Conservation (phyloP, 2,113 vertebrate species). For the Heterochromis multidens region DNA sequence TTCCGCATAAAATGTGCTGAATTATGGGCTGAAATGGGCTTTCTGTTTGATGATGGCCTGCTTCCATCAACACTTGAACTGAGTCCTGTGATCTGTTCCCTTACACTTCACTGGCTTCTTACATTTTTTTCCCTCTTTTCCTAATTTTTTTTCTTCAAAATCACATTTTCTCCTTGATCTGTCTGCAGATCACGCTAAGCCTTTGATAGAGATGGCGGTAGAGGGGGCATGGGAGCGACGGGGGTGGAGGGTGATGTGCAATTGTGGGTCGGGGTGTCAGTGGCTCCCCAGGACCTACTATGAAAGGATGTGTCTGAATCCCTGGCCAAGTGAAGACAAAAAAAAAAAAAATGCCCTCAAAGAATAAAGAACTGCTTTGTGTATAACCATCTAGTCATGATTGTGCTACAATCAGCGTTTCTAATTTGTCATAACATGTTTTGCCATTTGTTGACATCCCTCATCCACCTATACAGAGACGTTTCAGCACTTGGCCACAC, state of each 20-base stretch:
- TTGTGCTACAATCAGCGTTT: slow-evolving; percentile 44
- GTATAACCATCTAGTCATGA: slow-evolving; percentile 38
- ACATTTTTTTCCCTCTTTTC: background rate
- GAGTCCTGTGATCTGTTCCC: slow-evolving; percentile 16
- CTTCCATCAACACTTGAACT: slow-evolving; percentile 40
- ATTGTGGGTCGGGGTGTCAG: slow-evolving; percentile 43
- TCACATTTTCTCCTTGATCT: slow-evolving; percentile 54
- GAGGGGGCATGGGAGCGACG: slow-evolving; percentile 13
- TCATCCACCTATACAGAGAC: slow-evolving; percentile 14
- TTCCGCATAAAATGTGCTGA: slow-evolving; percentile 1
- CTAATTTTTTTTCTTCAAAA: slow-evolving; percentile 20
- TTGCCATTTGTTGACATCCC: slow-evolving; percentile 39
- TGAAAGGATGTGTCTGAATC: slow-evolving; percentile 56
- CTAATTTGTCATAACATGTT: slow-evolving; percentile 62
- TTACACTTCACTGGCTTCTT: slow-evolving; percentile 36
- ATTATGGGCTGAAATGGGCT: slow-evolving; percentile 20
- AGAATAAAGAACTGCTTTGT: slow-evolving; percentile 64
- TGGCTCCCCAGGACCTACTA: slow-evolving; percentile 30
- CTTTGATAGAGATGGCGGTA: slow-evolving; percentile 53
- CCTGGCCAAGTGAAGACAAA: slow-evolving; percentile 25
- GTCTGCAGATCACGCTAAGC: slow-evolving; percentile 58
- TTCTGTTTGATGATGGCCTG: slow-evolving; percentile 41
- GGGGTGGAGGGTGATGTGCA: slow-evolving; percentile 20
- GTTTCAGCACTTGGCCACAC: slow-evolving; percentile 24
- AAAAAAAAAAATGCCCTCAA: slow-evolving; percentile 44